Conservation (phyloP, 2,888 invertebrate species). For the Alsophila aescularia region DNA sequence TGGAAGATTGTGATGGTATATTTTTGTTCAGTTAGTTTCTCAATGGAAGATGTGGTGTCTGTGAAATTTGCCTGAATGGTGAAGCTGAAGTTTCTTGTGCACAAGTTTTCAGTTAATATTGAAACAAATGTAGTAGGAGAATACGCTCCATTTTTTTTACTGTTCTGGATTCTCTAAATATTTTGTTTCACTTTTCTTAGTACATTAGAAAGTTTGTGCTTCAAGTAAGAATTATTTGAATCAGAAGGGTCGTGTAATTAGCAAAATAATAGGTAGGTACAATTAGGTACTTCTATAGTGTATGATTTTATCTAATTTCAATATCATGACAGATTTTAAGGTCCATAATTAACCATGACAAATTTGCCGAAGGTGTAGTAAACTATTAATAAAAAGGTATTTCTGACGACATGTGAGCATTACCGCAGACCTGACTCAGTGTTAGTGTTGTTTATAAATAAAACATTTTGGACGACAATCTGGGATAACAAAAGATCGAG, state of each 20-base stretch:
- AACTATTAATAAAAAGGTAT: constrained; percentile 34
- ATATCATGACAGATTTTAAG: not conserved
- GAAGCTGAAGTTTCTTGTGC: no score
- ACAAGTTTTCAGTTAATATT: not conserved
- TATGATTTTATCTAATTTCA: not conserved
- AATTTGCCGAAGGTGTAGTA: constrained; percentile 24
- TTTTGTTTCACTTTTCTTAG: no score
- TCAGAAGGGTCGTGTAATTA: no score
- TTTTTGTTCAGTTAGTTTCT: constrained; percentile 7
- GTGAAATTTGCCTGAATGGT: constrained; percentile 5
- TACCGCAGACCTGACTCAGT: constrained; percentile 30
- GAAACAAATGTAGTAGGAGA: not conserved
- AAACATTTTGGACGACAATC: constrained; percentile 27
- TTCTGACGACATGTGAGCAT: constrained; percentile 33
- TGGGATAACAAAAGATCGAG: constrained; percentile 10
- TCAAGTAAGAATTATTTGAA: no score
- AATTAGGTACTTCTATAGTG: no score
- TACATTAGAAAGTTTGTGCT: no score
- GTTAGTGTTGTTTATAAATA: constrained; percentile 38
- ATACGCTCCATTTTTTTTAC: not conserved
- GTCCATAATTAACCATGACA: constrained; percentile 21
- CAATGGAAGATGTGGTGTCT: not conserved
- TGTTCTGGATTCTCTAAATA: not conserved
- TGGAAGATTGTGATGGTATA: constrained; percentile 27
- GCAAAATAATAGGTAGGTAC: no score